A percentile compares a stretch with the other conserved stretches of the same genome.
These are phyloP conservation scores for Akabosia matsudoensis DNA, from an alignment of 1,140 invertebrate species.

Conservation along the genomic window DNA sequence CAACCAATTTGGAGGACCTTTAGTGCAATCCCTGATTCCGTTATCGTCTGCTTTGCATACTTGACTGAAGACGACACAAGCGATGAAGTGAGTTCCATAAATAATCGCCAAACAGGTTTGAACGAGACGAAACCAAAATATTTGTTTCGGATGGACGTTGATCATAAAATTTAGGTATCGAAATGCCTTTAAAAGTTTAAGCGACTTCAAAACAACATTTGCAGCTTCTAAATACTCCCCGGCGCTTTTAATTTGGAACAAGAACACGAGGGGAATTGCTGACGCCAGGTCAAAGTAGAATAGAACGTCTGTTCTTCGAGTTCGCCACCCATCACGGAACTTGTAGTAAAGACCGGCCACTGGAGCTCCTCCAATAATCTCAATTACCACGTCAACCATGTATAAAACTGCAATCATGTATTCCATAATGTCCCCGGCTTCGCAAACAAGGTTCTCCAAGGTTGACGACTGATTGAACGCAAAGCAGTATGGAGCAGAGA, in stretches of 20 bases:
- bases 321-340: constrained; percentile 32
- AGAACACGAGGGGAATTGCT: constrained; percentile 29
- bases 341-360: constrained; percentile 40
- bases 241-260: background rate
- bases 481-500: constrained; percentile 38
- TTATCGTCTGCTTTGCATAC: constrained; percentile 26
- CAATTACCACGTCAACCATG: constrained; percentile 40
- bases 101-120: constrained; percentile 38
- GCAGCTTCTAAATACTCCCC: too few species aligned
- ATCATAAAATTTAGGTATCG: constrained; percentile 34
- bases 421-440: background rate
- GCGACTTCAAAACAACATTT: constrained; percentile 19
- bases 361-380: constrained; percentile 34
- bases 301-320: background rate
- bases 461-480: constrained; percentile 21
- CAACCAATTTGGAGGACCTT: constrained; percentile 25
- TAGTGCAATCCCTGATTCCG: background rate
- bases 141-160: constrained; percentile 31
- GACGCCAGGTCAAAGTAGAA: constrained; percentile 41
- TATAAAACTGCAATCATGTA: background rate
- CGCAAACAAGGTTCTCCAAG: too few species aligned
- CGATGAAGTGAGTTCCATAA: constrained; percentile 31
- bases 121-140: constrained; percentile 36
- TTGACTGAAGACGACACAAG: constrained; percentile 31
- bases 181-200: constrained; percentile 22